Percentiles rank a stretch among this genome's conserved stretches.
These are phyloP conservation scores for Magallana nippona DNA, from an alignment of 2,888 invertebrate genomes.

Conservation along the genomic window DNA sequence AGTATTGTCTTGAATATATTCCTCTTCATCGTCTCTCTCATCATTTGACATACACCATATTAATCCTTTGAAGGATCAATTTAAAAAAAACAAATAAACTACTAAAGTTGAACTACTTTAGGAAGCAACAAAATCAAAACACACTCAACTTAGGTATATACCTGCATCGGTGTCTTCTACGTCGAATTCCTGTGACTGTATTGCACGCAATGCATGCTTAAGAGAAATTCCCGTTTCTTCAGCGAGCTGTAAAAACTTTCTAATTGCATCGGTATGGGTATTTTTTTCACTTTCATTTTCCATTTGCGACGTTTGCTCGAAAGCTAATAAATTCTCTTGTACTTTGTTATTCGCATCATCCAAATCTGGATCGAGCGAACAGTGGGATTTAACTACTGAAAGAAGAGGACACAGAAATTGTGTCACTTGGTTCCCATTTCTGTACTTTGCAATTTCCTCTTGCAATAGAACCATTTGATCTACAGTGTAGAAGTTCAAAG, in stretches of 20 bases:
- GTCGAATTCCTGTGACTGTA: slow-evolving; percentile 38
- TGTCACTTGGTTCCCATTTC: neutral
- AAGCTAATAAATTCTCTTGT: neutral
- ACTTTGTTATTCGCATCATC: slow-evolving; percentile 12
- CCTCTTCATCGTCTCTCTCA: slow-evolving; percentile 38
- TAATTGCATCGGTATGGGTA: neutral
- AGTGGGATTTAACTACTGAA: neutral
- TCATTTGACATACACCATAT: slow-evolving; percentile 52
- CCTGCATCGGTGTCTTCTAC: slow-evolving; percentile 47
- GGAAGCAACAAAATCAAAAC: neutral
- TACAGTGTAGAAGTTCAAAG: neutral
- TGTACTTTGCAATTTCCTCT: neutral
- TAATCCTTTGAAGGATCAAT: slow-evolving; percentile 36
- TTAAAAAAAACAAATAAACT: no score
- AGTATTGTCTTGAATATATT: neutral
- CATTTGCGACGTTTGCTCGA: neutral
- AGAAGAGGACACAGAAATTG: neutral
- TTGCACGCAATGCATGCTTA: slow-evolving; percentile 51
- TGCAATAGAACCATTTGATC: slow-evolving; percentile 17
- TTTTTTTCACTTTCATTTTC: slow-evolving; percentile 31
- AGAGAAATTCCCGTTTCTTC: slow-evolving; percentile 49
- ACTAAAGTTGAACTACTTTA: no score
- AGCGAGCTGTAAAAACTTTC: slow-evolving; percentile 50
- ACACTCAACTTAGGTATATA: neutral
- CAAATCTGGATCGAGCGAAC: neutral